These are phyloP conservation scores for Mus spretus DNA, from an alignment of 2,797 vertebrate genomes.

Conservation along the genomic window DNA sequence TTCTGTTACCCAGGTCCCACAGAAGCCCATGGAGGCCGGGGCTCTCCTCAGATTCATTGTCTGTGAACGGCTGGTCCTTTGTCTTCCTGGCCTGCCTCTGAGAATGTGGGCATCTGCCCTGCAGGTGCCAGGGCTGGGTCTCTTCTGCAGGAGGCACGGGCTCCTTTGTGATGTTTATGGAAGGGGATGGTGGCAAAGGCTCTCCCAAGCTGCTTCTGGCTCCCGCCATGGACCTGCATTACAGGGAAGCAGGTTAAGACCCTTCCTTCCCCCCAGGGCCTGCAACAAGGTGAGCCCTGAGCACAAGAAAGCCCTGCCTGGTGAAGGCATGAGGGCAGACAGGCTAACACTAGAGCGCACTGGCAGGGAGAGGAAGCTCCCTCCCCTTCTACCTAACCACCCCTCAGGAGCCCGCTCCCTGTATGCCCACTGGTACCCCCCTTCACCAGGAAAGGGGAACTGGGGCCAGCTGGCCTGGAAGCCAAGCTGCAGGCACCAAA, in stretches of 20 bases:
- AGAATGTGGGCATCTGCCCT: too few relatives aligned
- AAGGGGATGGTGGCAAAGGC: neutral
- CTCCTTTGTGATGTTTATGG: neutral
- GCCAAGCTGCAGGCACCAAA: constrained; percentile 85
- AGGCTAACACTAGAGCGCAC: constrained; percentile 54
- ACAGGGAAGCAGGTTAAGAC: neutral
- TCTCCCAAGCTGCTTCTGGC: neutral
- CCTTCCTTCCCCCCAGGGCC: neutral
- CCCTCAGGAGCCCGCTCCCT: neutral
- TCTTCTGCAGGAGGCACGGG: neutral
- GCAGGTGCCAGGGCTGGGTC: accelerated
- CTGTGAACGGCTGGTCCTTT: neutral
- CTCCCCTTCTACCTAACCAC: neutral
- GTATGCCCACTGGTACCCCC: neutral
- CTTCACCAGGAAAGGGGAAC: constrained; percentile 85
- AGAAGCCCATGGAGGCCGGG: neutral
- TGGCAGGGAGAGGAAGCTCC: constrained; percentile 20
- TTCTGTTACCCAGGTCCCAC: neutral
- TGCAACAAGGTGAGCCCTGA: neutral
- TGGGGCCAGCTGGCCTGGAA: constrained; percentile 85
- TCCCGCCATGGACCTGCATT: neutral
- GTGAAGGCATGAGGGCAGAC: neutral
- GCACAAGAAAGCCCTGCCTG: neutral
- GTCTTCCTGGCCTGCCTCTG: neutral
- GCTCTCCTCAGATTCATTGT: neutral